These are phyloP conservation scores for Allobates femoralis DNA, from an alignment of 2,797 vertebrate species.

Conservation along the genomic window DNA sequence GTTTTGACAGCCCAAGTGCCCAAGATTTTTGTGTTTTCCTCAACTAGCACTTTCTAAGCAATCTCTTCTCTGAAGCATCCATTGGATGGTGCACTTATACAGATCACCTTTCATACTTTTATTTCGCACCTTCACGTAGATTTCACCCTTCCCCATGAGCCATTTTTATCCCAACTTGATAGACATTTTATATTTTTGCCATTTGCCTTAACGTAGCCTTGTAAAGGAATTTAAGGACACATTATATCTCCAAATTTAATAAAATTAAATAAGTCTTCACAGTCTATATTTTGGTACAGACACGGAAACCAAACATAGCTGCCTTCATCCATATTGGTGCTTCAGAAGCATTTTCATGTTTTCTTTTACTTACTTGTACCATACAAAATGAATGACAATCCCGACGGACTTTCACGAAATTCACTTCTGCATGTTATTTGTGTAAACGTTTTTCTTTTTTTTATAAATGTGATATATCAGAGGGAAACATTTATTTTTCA, in stretches of 20 bases:
- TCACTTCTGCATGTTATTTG: slow-evolving; percentile 62
- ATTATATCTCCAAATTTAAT: background rate
- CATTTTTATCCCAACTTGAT: background rate
- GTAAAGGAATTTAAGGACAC: background rate
- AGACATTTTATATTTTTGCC: background rate
- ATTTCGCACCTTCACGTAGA: slow-evolving; percentile 14
- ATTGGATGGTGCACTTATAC: slow-evolving; percentile 22
- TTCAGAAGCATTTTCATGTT: slow-evolving; percentile 16
- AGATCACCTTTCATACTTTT: background rate
- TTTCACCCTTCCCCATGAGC: background rate
- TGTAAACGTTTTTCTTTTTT: slow-evolving; percentile 55
- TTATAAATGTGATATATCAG: slow-evolving; percentile 68
- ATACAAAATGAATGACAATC: slow-evolving; percentile 32
- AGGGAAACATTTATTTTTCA: slow-evolving; percentile 73
- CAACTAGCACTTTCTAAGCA: slow-evolving; percentile 40
- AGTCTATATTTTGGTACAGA: slow-evolving; percentile 25
- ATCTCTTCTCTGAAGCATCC: background rate
- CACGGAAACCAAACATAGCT: slow-evolving; percentile 10
- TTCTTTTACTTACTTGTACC: background rate
- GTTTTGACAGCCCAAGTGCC: slow-evolving; percentile 39
- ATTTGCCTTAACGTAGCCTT: background rate
- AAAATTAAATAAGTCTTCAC: background rate
- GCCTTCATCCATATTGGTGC: slow-evolving; percentile 15
- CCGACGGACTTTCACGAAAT: slow-evolving; percentile 25
- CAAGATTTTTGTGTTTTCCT: slow-evolving; percentile 20